Base-by-base conservation (phyloP, 1,140 invertebrate species). In the Araneus ventricosus region DNA sequence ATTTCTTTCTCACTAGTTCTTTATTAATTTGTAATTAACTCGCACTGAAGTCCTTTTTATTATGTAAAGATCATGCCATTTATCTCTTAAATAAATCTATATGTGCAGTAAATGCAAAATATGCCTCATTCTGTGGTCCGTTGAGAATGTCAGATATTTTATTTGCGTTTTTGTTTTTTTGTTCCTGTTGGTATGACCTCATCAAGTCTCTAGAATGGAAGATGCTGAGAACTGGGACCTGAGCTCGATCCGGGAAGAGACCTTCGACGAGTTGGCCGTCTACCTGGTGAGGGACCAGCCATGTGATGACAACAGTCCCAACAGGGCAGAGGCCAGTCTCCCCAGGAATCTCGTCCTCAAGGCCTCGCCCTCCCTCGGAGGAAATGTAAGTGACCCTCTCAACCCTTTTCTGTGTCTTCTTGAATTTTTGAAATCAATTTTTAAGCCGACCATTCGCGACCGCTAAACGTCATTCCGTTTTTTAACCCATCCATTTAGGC, bases 261-360 rank as follows among this genome's bases (percentile, higher is more conserved):
- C 99, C 94, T 99, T 99, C 95, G 98, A 99, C 95, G 96, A 97
- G 94, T 97, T 98, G 95, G 98, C 98, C 80, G 98, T 99, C 70
- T 99, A 99, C 95, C 97, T 99, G 95, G 98, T 99, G 93, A 97
- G 98, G 79, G 98, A 99, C 95, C 97, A 98, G 94, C 97, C 97
- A 30, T 95, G 94, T 84, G 95, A 95, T 2, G 88, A 93, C 17
- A 96, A 97, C 79, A 96, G 97, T 59, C 97, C 93, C 84, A 95
- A 98, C 95, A 96, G 98, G 89, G 98, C 98, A 20, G 98, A 99
- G 95, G 97, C 97, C 57, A 99, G 98, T 30, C 96, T 99, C 90
- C 99, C 99, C 30, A 97, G 98, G 94, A 99, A 99, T n/a, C 96
- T 99, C 75, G 97, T 98, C 10, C 96, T 99, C 59, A 98, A 98